A percentile compares a stretch with the other conserved stretches of the same genome.
Evolutionary conservation across 2,888 invertebrate species (phyloP).

Genomic region (Agrenia bidenticulata): DNA sequence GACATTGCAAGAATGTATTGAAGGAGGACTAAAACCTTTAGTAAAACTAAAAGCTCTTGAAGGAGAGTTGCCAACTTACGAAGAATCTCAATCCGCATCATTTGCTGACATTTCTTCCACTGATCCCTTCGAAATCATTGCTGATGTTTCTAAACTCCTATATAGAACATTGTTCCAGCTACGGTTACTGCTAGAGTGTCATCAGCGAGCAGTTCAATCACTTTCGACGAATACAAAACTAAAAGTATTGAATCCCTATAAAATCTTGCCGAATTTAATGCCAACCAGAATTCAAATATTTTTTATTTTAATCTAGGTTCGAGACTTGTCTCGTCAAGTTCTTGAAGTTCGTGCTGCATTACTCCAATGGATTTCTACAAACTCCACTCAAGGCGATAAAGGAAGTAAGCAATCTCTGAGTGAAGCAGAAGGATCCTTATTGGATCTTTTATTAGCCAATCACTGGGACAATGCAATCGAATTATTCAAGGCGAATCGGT

Average conservation of each 20-base stretch:
- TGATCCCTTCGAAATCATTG: conserved; percentile 68
- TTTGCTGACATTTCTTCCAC: conserved; percentile 56
- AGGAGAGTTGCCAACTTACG: conserved; percentile 58
- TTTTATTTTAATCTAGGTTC: conserved; percentile 19
- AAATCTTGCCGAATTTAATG: neutral
- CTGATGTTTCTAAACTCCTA: conserved; percentile 81
- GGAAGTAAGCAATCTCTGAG: conserved; percentile 28
- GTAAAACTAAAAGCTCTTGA: conserved; percentile 74
- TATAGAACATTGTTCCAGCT: conserved; percentile 93
- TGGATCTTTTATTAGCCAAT: conserved; percentile 34
- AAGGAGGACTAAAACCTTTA: conserved; percentile 74
- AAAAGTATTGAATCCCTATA: conserved; percentile 2
- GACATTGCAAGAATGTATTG: conserved; percentile 70
- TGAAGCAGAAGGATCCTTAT: conserved; percentile 36
- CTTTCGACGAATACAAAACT: conserved; percentile 33
- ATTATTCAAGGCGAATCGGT: conserved; percentile 39
- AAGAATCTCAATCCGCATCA: conserved; percentile 46
- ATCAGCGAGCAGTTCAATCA: conserved; percentile 38
- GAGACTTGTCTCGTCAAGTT: conserved; percentile 39
- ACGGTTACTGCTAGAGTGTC: conserved; percentile 67
- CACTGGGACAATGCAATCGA: conserved; percentile 38
- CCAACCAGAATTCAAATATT: neutral
- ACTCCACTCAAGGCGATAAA: conserved; percentile 24
- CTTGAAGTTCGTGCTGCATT: conserved; percentile 36
- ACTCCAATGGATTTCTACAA: conserved; percentile 33